Conservation (phyloP, 1,140 invertebrate genomes). For the Spodoptera litura region DNA sequence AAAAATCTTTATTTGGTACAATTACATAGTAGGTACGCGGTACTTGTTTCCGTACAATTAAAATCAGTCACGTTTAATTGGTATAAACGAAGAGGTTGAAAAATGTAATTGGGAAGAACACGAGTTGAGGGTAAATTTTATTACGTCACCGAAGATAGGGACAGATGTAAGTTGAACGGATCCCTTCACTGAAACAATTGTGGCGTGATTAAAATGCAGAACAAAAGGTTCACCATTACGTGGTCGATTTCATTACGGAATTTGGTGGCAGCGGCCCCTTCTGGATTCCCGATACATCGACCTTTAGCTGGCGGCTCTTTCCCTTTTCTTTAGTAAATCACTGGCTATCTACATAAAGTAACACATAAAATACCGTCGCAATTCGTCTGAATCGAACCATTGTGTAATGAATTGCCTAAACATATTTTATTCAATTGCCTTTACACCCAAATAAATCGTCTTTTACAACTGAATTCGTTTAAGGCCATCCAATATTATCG, state of each 20-base stretch:
- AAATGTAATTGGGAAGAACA: slow-evolving; percentile 36
- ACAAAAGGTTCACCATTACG: slow-evolving; percentile 42
- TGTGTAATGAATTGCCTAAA: slow-evolving; percentile 41
- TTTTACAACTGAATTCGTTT: slow-evolving; percentile 3
- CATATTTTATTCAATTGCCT: slow-evolving; percentile 38
- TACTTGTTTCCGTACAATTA: too few species aligned
- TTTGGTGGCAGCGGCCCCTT: slow-evolving; percentile 27
- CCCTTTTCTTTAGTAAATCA: slow-evolving; percentile 44
- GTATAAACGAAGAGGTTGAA: background rate
- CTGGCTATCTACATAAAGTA: slow-evolving; percentile 42
- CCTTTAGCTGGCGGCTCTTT: slow-evolving; percentile 18
- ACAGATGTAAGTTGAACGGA: slow-evolving; percentile 35
- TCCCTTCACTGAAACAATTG: slow-evolving; percentile 23
- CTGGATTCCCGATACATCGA: slow-evolving; percentile 43
- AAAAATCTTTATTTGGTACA: too few species aligned
- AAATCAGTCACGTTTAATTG: background rate
- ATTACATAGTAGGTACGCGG: too few species aligned
- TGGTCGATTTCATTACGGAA: slow-evolving; percentile 46
- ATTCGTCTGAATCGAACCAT: slow-evolving; percentile 20
- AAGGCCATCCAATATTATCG: slow-evolving; percentile 1
- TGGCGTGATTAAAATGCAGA: slow-evolving; percentile 45
- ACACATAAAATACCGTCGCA: slow-evolving; percentile 20
- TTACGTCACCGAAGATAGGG: slow-evolving; percentile 41
- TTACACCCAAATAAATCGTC: slow-evolving; percentile 7
- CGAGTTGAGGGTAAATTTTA: slow-evolving; percentile 21